Percentiles rank a stretch among this genome's conserved stretches.
Evolutionary conservation across 2,113 vertebrate genomes (phyloP).

Genomic region (Apus apus): DNA sequence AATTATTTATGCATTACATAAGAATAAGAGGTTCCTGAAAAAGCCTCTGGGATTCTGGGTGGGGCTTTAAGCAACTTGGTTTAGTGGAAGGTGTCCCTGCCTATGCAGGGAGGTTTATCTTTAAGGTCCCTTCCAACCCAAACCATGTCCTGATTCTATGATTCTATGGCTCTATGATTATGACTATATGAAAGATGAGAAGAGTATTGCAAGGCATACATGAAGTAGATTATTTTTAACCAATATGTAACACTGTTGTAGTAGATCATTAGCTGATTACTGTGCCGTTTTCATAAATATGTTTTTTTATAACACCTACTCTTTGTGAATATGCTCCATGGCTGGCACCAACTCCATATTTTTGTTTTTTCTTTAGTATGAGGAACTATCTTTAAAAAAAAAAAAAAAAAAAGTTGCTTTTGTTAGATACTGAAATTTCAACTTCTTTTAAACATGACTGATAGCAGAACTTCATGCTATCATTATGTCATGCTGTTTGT

Average conservation of each 20-base stretch:
- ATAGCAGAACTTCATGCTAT: neutral
- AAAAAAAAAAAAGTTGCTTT: conserved; percentile 32
- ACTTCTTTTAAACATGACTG: neutral
- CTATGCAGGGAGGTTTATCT: too few species aligned
- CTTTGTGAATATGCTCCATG: neutral
- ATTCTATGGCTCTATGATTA: neutral
- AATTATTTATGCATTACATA: neutral
- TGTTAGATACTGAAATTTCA: neutral
- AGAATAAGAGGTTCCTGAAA: conserved; percentile 55
- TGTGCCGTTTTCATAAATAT: neutral
- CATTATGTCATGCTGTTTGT: neutral
- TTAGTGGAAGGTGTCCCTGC: too few species aligned
- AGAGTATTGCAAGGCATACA: conserved; percentile 50
- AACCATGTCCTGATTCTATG: too few species aligned
- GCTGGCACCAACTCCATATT: neutral
- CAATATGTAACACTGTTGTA: neutral
- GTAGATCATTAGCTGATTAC: neutral
- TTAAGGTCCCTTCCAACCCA: too few species aligned
- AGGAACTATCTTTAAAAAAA: conserved; percentile 29
- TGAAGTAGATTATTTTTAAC: conserved; percentile 54
- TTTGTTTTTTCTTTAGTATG: neutral
- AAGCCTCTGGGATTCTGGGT: conserved; percentile 58
- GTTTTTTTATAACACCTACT: neutral
- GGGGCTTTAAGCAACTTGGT: neutral
- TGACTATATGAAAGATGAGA: neutral